Evolutionary conservation across 2,113 vertebrate species (phyloP).

Genomic region (Petrocephalus microphthalmus): DNA sequence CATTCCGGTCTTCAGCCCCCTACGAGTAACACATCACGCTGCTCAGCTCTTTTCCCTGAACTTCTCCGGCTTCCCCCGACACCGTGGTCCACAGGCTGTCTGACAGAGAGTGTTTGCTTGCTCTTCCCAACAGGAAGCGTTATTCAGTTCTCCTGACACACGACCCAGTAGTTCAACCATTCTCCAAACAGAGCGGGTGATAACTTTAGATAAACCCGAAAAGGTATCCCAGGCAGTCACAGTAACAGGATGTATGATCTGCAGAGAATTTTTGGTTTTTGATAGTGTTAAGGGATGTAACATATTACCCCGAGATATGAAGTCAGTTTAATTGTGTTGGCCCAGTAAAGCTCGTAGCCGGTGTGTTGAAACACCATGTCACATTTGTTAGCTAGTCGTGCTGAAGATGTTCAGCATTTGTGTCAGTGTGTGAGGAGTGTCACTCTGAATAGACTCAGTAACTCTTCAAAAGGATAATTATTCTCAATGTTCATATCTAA

Average conservation of each 20-base stretch:
- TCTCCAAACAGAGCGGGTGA: constrained; percentile 3
- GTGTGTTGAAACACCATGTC: background rate
- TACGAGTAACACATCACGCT: background rate
- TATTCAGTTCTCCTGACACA: constrained; percentile 18
- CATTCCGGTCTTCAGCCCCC: background rate
- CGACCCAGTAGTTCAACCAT: background rate
- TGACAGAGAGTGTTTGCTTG: background rate
- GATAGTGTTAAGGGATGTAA: background rate
- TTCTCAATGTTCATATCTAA: background rate
- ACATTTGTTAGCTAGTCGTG: background rate
- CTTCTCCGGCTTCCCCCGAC: background rate
- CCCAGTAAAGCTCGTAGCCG: too few relatives aligned
- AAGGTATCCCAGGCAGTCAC: background rate
- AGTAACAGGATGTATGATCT: background rate
- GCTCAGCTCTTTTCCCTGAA: background rate
- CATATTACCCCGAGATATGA: background rate
- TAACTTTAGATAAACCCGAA: background rate
- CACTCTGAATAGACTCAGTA: background rate
- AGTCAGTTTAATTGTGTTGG: background rate
- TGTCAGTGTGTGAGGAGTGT: background rate
- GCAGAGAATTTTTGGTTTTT: background rate
- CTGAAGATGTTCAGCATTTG: background rate
- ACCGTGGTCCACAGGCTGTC: background rate
- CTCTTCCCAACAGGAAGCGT: constrained; percentile 18
- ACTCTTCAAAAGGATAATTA: background rate